Conservation (phyloP, 1,140 invertebrate genomes). For the Drosophila grimshawi region DNA sequence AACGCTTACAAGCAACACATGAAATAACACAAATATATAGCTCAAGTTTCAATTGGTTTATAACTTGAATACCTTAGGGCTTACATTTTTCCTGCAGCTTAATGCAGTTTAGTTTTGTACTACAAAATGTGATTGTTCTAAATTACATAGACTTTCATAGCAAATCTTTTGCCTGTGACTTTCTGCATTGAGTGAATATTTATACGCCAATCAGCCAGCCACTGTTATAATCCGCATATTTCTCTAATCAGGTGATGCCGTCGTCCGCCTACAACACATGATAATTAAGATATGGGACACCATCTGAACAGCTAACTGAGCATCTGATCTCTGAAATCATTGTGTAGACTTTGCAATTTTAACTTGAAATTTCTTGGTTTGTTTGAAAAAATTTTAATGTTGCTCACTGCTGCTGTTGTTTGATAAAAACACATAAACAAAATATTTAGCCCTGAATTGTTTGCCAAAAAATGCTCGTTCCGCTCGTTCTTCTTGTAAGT, state of each 20-base stretch:
- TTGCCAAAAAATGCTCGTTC: slow-evolving; percentile 77
- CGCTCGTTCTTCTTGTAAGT: slow-evolving; percentile 39
- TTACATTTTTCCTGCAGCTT: background rate
- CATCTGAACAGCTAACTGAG: background rate
- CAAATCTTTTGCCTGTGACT: slow-evolving; percentile 5
- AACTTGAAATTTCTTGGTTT: slow-evolving; percentile 26
- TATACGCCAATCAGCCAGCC: slow-evolving; percentile 23
- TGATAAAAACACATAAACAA: slow-evolving; percentile 78
- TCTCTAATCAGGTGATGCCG: slow-evolving; percentile 48
- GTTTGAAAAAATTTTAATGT: slow-evolving; percentile 32
- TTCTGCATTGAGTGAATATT: slow-evolving; percentile 35
- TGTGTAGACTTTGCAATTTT: slow-evolving; percentile 18
- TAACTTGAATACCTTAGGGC: background rate
- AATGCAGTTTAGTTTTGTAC: too few species aligned
- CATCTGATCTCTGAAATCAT: slow-evolving; percentile 6
- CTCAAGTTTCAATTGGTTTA: background rate
- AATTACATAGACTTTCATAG: background rate
- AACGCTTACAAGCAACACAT: slow-evolving; percentile 1
- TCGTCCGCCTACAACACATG: slow-evolving; percentile 11
- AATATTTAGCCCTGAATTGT: slow-evolving; percentile 82
- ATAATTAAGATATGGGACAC: background rate
- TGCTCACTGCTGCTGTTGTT: slow-evolving; percentile 26
- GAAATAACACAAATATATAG: slow-evolving; percentile 13
- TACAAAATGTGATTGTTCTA: background rate
- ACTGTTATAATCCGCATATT: slow-evolving; percentile 29